Base-by-base conservation (phyloP, 2,113 vertebrate genomes). In the Eublepharis macularius region DNA sequence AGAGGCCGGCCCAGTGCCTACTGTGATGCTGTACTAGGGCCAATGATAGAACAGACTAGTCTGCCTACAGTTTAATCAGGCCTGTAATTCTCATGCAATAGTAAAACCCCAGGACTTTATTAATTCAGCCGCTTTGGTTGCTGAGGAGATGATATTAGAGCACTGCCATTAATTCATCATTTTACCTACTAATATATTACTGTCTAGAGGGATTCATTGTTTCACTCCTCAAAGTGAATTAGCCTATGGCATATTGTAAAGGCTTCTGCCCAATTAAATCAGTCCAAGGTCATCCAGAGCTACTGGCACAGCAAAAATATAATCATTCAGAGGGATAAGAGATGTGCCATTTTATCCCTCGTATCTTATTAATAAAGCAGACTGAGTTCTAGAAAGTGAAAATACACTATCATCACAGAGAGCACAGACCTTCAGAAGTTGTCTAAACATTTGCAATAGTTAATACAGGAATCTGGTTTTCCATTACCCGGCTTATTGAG, bases 141-240 rank as follows among this genome's bases (percentile, higher is more conserved):
- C 89, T 94, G 93, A 88, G 91, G 91, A 94, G 88, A 91, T 91
- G 89, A 76, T 94, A 93, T 93, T 93, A 60, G 8, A 93, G 86
- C 87, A 92, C 90, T 93, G 92, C 72, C 84, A 94, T 92, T 96
- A 94, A 96, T 95, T 96, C 91, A 94, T 95, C 92, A 93, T 96
- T 96, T 95, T 92, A 84, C 78, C 45, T 75, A 80, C 86, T 90
- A 95, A 95, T 95, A 95, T 79, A 91, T 95, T 95, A 95, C 96
- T 94, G 96, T 95, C 94, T 91, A 87, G 86, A 89, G 88, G 90
- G 86, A 94, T 94, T 95, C 93, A 94, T 94, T 95, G 92, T 95
- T 94, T 96, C 94, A 95, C 94, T 90, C 93, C 89, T 94, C 91
- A 86, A 88, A 69, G 36, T 90, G 83, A 94, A 94, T 94, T 93